Evolutionary conservation across 2,888 invertebrate species (phyloP).

Genomic region (Lasiommata megera): DNA sequence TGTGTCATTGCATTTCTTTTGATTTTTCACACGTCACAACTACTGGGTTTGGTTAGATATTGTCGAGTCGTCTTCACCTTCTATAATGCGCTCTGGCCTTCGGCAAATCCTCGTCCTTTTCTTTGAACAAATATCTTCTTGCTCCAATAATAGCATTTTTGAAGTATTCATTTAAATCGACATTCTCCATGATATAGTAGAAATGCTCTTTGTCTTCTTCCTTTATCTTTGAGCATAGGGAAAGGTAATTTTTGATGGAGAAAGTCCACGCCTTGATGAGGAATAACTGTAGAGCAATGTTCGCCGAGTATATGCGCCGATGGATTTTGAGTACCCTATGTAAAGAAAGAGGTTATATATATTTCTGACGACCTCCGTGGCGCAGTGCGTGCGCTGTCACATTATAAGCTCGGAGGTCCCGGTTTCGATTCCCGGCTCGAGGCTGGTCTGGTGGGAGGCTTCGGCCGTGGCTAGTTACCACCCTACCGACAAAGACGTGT

Average conservation of each 20-base stretch:
- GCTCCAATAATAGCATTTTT: conserved; percentile 81
- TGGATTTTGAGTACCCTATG: conserved; percentile 89
- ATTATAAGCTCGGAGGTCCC: too few species aligned
- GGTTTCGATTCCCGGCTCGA: too few species aligned
- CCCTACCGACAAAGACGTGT: too few species aligned
- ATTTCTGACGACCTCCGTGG: too few species aligned
- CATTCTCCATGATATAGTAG: conserved; percentile 75
- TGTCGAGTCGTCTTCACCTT: too few species aligned
- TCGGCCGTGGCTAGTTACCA: neutral
- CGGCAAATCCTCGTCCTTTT: conserved; percentile 81
- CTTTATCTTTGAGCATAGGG: conserved; percentile 74
- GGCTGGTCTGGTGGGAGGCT: neutral
- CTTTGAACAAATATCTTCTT: conserved; percentile 75
- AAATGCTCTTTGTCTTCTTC: conserved; percentile 78
- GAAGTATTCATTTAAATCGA: conserved; percentile 78
- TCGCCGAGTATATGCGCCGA: conserved; percentile 89
- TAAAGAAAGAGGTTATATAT: neutral
- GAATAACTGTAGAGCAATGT: conserved; percentile 87
- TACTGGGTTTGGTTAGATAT: too few species aligned
- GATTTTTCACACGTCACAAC: too few species aligned
- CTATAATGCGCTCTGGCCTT: conserved; percentile 71
- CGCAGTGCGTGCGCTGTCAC: too few species aligned
- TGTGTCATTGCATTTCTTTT: too few species aligned
- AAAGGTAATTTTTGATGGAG: conserved; percentile 60
- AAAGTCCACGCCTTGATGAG: conserved; percentile 90